phyloP scores from a whole-genome alignment of 2,113 vertebrate species.

The Mobula birostris region DNA sequence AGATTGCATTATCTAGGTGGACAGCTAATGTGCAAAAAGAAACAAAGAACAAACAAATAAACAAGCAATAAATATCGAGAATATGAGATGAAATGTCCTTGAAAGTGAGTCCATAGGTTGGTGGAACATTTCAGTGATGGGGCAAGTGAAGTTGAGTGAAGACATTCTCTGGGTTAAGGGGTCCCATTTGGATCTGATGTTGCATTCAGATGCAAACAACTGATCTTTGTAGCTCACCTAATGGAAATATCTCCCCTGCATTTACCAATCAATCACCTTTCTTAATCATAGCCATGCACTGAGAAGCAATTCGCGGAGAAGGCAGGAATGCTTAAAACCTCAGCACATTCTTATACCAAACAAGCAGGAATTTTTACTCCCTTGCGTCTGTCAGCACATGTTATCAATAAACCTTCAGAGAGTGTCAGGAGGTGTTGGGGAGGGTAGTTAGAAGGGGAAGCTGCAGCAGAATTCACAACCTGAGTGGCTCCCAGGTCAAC shows the following conservation, averaged over 20 bases:
- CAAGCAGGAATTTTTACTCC: constrained; percentile 22
- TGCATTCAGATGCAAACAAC: background rate
- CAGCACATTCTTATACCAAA: background rate
- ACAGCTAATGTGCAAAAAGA: too few relatives aligned
- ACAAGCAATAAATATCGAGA: too few relatives aligned
- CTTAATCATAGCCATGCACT: background rate
- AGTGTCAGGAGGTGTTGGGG: background rate
- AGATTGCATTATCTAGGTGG: too few relatives aligned
- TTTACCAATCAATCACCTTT: background rate
- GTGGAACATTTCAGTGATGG: too few relatives aligned
- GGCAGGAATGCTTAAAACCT: background rate
- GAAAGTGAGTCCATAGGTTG: too few relatives aligned
- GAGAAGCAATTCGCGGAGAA: background rate
- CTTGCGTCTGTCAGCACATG: background rate
- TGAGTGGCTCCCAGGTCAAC: background rate
- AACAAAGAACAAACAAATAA: too few relatives aligned
- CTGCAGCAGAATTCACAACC: background rate
- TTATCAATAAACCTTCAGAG: background rate
- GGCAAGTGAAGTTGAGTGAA: too few relatives aligned
- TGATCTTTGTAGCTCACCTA: background rate
- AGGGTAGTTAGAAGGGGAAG: background rate
- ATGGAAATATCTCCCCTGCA: background rate
- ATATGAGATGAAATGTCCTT: too few relatives aligned
- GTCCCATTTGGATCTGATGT: background rate
- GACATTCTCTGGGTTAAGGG: background rate